Evolutionary conservation across 2,888 invertebrate genomes (phyloP).

Genomic region (Hydraecia micacea): DNA sequence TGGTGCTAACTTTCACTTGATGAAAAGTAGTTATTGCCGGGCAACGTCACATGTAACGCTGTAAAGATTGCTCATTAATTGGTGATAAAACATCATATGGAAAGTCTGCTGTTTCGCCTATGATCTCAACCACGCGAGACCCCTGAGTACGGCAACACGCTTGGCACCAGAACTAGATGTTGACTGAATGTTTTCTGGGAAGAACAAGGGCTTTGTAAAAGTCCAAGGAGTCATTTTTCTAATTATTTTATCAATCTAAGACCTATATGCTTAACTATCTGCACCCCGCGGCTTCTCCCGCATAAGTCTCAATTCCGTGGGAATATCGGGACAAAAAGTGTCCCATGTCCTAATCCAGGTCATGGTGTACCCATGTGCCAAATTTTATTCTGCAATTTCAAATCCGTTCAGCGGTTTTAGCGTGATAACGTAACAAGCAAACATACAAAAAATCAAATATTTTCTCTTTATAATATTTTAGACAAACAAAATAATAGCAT

Average conservation of each 20-base stretch:
- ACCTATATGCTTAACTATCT: not conserved
- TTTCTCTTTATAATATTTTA: not conserved
- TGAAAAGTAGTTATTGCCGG: not conserved
- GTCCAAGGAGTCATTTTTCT: not conserved
- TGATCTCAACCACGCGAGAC: not conserved
- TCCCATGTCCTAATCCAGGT: no score
- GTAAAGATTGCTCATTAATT: not conserved
- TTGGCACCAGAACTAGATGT: not conserved
- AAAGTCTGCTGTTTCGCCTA: not conserved
- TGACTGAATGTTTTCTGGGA: not conserved
- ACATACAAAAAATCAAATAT: not conserved
- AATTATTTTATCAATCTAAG: not conserved
- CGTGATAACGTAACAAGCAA: not conserved
- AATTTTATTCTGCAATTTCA: not conserved
- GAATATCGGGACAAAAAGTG: no score
- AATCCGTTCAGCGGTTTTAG: not conserved
- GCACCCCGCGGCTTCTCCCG: not conserved
- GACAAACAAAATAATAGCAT: not conserved
- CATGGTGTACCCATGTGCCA: no score
- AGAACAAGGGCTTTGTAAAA: not conserved
- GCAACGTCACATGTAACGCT: not conserved
- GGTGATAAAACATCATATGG: not conserved
- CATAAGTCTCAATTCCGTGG: no score
- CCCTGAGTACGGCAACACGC: not conserved
- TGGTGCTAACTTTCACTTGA: not conserved